These are phyloP conservation scores for Holacanthus passer DNA, from an alignment of 2,113 vertebrate genomes.

Conservation along the genomic window DNA sequence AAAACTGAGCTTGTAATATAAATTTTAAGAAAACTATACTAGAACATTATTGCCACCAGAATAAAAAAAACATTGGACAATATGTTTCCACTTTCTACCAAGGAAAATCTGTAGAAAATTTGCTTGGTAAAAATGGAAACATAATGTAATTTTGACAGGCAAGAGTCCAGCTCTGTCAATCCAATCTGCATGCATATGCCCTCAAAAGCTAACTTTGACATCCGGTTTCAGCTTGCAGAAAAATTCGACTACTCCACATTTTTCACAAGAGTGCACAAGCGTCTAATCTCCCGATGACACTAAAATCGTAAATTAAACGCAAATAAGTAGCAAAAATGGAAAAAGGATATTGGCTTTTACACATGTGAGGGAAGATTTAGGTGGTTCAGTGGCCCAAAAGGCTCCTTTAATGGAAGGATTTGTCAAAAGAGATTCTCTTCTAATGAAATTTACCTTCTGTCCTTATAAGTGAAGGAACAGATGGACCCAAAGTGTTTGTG, in stretches of 20 bases:
- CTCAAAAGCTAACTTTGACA: neutral
- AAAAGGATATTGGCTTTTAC: conserved; percentile 20
- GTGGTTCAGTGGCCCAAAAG: conserved; percentile 10
- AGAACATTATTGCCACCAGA: neutral
- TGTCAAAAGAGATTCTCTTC: conserved; percentile 34
- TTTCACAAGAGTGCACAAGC: neutral
- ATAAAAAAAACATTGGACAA: neutral
- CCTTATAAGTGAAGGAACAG: conserved; percentile 40
- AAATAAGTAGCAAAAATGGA: conserved; percentile 10
- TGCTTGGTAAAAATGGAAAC: neutral
- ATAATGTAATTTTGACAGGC: neutral
- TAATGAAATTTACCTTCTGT: conserved; percentile 43
- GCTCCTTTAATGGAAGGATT: conserved; percentile 15
- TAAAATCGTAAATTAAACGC: conserved; percentile 12
- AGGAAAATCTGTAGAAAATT: neutral
- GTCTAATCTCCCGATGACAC: neutral
- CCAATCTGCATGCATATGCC: neutral
- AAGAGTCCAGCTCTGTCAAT: neutral
- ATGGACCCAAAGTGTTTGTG: conserved; percentile 39
- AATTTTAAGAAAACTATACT: neutral
- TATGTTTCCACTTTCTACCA: neutral
- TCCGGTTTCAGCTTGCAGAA: neutral
- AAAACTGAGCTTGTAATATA: neutral
- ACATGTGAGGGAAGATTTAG: conserved; percentile 23
- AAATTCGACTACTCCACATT: neutral